Evolutionary conservation across 2,113 vertebrate genomes (phyloP).

Genomic region (Canis aureus): DNA sequence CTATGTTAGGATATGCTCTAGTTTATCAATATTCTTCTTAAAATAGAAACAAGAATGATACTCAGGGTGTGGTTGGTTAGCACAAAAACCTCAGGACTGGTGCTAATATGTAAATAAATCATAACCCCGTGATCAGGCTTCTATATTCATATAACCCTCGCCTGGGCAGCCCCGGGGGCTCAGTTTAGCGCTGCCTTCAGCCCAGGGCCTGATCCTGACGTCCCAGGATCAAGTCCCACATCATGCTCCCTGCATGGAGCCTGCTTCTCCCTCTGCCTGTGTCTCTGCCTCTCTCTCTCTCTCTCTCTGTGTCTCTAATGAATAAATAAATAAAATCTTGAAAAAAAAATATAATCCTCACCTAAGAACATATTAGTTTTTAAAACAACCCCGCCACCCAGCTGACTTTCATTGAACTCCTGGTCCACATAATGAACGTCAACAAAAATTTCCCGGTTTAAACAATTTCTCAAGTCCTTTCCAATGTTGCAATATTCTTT

Average conservation of each 20-base stretch:
- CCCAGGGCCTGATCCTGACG: too few relatives aligned
- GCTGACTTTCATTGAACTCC: neutral
- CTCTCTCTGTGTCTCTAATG: too few relatives aligned
- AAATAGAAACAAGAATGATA: slow-evolving; percentile 36
- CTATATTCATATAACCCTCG: neutral
- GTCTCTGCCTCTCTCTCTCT: too few relatives aligned
- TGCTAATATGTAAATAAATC: neutral
- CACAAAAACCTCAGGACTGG: neutral
- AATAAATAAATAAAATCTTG: too few relatives aligned
- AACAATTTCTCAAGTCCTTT: neutral
- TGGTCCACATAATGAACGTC: neutral
- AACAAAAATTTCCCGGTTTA: neutral
- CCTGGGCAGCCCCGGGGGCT: too few relatives aligned
- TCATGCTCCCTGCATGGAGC: too few relatives aligned
- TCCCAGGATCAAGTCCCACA: too few relatives aligned
- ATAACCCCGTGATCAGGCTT: neutral
- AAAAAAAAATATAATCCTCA: neutral
- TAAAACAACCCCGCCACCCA: neutral
- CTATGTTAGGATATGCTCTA: neutral
- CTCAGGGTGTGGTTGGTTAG: neutral
- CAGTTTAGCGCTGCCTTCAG: too few relatives aligned
- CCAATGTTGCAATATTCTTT: neutral
- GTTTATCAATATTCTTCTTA: slow-evolving; percentile 34
- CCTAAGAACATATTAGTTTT: neutral
- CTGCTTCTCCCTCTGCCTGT: too few relatives aligned